Base-by-base conservation (phyloP, 2,888 invertebrate species). In the Seladonia tumulorum region DNA sequence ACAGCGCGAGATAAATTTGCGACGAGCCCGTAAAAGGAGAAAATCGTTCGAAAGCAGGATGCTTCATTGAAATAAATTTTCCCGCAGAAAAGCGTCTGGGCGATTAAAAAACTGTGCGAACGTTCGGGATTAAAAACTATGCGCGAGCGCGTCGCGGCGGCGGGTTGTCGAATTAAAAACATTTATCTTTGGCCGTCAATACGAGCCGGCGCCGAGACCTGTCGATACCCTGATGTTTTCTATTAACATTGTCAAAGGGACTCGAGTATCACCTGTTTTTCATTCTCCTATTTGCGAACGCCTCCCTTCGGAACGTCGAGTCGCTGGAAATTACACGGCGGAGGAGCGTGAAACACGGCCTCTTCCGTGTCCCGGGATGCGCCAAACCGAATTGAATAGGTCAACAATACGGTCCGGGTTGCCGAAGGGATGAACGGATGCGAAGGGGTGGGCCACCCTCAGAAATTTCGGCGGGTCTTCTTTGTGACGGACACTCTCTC, bases 401-500 rank as follows among this genome's bases (percentile, higher is more conserved):
- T 80, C 79, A 82, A 86, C 86, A 68, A 82, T 77, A 57, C 66
- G 63, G 39, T 16, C 57, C 53, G 25, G 25, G 70, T 63, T 2
- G 74, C 2, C 39, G 53, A 72, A 66, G 82, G 71, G 76, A 82
- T 79, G 60, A 25, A 63, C 29, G 63, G 79, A 74, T 16, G 57
- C 22, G 57, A 12, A n/a, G n/a, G 53, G 57, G 42, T 16, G 16
- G 35, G 12, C 16, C 60, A 22, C 83, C 72, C 71, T 57, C 60
- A 60, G 77, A 86, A 82, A 87, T 83, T 87, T 81, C 79, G 71
- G 47, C 63, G 57, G 74, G 74, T 78, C 87, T 86, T 85, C 85
- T 86, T 80, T 70, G 42, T 87, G 91, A 89, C 78, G 86, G 87
- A 91, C 91, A 25, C 16, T 63, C 84, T 63, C 84, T 87, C 85